Conservation (phyloP, 2,113 vertebrate species). For the Tragelaphus imberbis region DNA sequence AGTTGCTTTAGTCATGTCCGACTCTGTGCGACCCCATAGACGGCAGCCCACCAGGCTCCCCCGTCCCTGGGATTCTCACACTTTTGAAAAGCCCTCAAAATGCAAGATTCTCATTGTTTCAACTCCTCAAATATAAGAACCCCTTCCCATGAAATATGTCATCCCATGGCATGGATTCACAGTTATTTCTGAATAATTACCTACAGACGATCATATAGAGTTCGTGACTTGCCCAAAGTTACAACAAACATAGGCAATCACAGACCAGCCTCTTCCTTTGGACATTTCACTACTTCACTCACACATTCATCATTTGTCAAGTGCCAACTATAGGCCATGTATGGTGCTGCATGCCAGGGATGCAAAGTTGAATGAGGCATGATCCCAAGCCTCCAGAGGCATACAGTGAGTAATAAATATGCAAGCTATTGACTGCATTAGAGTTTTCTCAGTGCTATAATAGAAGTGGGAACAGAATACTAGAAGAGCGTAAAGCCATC, state of each 20-base stretch:
- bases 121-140: not conserved
- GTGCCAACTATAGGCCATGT: not conserved
- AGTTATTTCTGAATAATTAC: not conserved
- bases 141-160: not conserved
- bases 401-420: not conserved
- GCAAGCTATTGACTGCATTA: not conserved
- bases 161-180: not conserved
- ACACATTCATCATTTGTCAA: not conserved
- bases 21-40: no score
- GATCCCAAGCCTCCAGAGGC: not conserved
- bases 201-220: not conserved
- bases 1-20: no score
- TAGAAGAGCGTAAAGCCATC: not conserved
- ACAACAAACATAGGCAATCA: not conserved
- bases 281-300: not conserved
- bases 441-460: not conserved
- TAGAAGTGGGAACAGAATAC: not conserved
- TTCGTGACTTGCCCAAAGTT: not conserved
- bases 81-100: not conserved
- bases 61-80: no score
- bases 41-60: no score
- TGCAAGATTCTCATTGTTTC: not conserved
- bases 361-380: not conserved
- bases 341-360: not conserved
- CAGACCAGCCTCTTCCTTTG: not conserved